Evolutionary conservation across 1,140 invertebrate species (phyloP).

Genomic region (Uloborus diversus): DNA sequence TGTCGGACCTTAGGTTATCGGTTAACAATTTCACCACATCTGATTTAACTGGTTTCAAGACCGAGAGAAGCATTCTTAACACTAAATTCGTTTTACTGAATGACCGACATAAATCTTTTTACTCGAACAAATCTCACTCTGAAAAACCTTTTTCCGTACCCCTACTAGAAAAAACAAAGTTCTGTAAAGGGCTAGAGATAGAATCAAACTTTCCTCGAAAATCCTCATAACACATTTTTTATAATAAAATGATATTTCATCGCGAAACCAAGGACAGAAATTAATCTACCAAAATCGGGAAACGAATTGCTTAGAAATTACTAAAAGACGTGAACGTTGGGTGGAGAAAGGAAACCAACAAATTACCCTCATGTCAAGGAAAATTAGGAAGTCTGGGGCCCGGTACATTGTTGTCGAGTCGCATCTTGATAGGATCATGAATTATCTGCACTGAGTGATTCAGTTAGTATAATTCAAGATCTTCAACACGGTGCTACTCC

Average conservation of each 20-base stretch:
- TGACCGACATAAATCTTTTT: too few relatives aligned
- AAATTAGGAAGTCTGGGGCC: conserved; percentile 36
- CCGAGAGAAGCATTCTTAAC: too few relatives aligned
- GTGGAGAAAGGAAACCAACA: conserved; percentile 14
- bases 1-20: too few relatives aligned
- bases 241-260: neutral
- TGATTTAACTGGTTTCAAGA: too few relatives aligned
- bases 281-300: neutral
- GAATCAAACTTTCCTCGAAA: neutral
- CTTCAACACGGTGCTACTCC: neutral
- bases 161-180: too few relatives aligned
- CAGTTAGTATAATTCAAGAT: too few relatives aligned
- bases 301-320: neutral
- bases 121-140: too few relatives aligned
- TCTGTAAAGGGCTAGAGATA: neutral
- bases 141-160: too few relatives aligned
- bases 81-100: too few relatives aligned
- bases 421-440: conserved; percentile 27
- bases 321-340: neutral
- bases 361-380: conserved; percentile 21
- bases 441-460: conserved; percentile 31
- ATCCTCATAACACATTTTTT: neutral
- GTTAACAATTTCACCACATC: too few relatives aligned
- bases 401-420: neutral
- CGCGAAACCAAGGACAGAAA: neutral